A percentile compares a stretch with the other conserved stretches of the same genome.
Evolutionary conservation across 2,888 invertebrate genomes (phyloP).

Genomic region (Schrankia costaestrigalis): DNA sequence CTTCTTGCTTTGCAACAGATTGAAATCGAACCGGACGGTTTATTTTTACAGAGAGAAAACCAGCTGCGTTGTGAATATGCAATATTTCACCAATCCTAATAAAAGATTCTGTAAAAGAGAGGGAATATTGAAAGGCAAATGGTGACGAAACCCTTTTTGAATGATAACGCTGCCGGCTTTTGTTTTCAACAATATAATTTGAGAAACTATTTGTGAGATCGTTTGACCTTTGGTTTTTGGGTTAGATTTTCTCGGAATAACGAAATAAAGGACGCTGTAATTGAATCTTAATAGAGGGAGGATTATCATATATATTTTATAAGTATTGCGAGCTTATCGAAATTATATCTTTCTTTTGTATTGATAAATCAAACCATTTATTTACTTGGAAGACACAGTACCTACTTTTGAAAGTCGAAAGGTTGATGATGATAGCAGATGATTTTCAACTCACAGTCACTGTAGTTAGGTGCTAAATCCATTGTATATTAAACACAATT

Average conservation of each 20-base stretch:
- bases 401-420: too few relatives aligned
- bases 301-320: too few relatives aligned
- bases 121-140: slow-evolving; percentile 39
- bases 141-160: slow-evolving; percentile 26
- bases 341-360: too few relatives aligned
- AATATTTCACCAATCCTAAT: slow-evolving; percentile 59
- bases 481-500: too few relatives aligned
- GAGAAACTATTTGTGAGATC: slow-evolving; percentile 1
- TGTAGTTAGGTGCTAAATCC: too few relatives aligned
- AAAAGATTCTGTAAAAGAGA: slow-evolving; percentile 43
- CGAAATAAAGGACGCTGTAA: too few relatives aligned
- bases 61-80: slow-evolving; percentile 58
- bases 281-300: too few relatives aligned
- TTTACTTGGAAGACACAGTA: too few relatives aligned
- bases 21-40: slow-evolving; percentile 39
- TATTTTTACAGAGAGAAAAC: slow-evolving; percentile 40
- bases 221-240: not conserved
- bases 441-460: too few relatives aligned
- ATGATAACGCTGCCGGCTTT: slow-evolving; percentile 21
- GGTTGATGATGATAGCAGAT: too few relatives aligned
- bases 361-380: slow-evolving; percentile 20
- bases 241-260: too few relatives aligned
- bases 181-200: slow-evolving; percentile 21
- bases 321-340: too few relatives aligned
- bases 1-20: slow-evolving; percentile 27